Conservation (phyloP, 2,113 vertebrate species). For the Sorex fumeus region DNA sequence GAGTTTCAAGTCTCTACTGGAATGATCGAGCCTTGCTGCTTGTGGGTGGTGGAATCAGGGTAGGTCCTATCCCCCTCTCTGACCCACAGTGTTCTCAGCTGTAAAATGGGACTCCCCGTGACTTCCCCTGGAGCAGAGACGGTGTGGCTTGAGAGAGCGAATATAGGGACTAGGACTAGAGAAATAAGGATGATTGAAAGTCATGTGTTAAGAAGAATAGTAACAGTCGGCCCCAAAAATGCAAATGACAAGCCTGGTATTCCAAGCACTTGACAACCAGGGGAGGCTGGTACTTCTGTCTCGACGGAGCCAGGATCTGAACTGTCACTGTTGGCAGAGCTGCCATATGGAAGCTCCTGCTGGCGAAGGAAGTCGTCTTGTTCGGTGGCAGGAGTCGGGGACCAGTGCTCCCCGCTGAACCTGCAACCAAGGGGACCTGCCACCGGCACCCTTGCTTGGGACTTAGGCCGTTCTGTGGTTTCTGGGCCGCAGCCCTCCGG, state of each 20-base stretch:
- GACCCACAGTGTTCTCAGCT: neutral
- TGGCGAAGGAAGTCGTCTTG: neutral
- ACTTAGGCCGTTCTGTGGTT: neutral
- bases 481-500: neutral
- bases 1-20: neutral
- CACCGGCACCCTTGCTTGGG: neutral
- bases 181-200: neutral
- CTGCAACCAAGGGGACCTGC: neutral
- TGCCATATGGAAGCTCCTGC: fast-evolving
- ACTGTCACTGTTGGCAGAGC: neutral
- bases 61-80: neutral
- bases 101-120: fast-evolving
- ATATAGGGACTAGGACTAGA: neutral
- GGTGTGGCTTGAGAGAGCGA: neutral
- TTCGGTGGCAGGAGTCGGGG: neutral
- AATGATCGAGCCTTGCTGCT: neutral
- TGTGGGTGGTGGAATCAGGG: neutral
- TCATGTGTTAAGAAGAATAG: neutral
- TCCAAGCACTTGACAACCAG: neutral
- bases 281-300: neutral
- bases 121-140: neutral
- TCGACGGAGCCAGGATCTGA: neutral
- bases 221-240: neutral
- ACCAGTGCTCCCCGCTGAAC: neutral
- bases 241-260: neutral